These are phyloP conservation scores for Xestia ashworthii DNA, from an alignment of 2,888 invertebrate genomes.

Conservation along the genomic window DNA sequence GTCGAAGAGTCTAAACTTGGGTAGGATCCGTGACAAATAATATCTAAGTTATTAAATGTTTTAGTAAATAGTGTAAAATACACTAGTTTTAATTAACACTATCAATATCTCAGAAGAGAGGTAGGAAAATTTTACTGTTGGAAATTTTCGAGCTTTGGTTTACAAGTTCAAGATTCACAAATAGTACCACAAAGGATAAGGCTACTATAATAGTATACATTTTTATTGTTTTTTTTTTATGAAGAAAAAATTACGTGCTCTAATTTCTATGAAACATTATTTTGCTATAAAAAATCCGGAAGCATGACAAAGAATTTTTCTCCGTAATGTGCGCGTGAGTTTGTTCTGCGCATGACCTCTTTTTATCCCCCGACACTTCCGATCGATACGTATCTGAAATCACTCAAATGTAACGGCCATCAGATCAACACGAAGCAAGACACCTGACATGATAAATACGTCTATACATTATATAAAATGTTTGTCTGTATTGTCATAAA, in stretches of 20 bases:
- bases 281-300: conserved; percentile 32
- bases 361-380: conserved; percentile 59
- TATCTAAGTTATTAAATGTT: conserved; percentile 1
- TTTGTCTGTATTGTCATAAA: not conserved
- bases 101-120: not conserved
- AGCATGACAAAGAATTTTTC: conserved; percentile 42
- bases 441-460: conserved; percentile 51
- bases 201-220: not conserved
- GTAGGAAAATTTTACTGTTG: not conserved
- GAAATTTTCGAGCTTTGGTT: not conserved
- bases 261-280: not conserved
- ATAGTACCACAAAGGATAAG: not conserved
- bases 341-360: conserved; percentile 62
- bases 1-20: conserved; percentile 28
- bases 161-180: not conserved
- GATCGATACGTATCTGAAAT: conserved; percentile 64
- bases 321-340: conserved; percentile 45
- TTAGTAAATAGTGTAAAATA: conserved; percentile 21
- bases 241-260: conserved; percentile 20
- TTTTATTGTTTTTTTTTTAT: conserved; percentile 15
- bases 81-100: not conserved
- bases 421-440: conserved; percentile 60
- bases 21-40: conserved; percentile 5
- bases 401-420: conserved; percentile 67
- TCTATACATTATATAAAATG: conserved; percentile 7